phyloP scores from a whole-genome alignment of 2,888 invertebrate genomes.

The Hanleya hanleyi region DNA sequence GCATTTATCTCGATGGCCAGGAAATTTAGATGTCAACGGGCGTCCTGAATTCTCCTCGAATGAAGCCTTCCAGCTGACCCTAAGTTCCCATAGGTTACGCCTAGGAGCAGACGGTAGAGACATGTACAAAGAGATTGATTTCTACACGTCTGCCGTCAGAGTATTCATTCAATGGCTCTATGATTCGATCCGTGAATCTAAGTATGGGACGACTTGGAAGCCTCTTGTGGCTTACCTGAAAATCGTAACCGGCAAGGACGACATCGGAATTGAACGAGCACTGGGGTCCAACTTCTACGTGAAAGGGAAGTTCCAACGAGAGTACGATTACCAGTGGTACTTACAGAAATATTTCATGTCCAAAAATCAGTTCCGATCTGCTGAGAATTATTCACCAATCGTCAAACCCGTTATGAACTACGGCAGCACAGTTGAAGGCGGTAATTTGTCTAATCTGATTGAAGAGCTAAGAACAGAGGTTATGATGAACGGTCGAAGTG shows the following conservation, averaged over 20 bases:
- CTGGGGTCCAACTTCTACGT: constrained; percentile 92
- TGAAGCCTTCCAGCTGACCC: constrained; percentile 50
- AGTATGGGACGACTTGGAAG: constrained; percentile 60
- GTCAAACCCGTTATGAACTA: constrained; percentile 80
- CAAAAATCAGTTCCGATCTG: constrained; percentile 86
- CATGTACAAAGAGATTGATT: constrained; percentile 57
- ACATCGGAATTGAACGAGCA: constrained; percentile 89
- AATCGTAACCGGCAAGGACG: constrained; percentile 88
- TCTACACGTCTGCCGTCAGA: constrained; percentile 54
- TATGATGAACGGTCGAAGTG: constrained; percentile 73
- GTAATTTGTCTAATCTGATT: constrained; percentile 44
- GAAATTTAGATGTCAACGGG: constrained; percentile 41
- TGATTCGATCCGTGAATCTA: constrained; percentile 56
- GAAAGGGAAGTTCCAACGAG: constrained; percentile 80
- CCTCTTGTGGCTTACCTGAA: constrained; percentile 88
- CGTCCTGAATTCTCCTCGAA: constrained; percentile 51
- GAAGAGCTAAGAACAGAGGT: constrained; percentile 10
- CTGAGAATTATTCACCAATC: constrained; percentile 87
- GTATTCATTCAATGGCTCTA: constrained; percentile 60
- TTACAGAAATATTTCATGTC: constrained; percentile 88
- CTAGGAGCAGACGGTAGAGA: constrained; percentile 49
- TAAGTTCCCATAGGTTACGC: constrained; percentile 52
- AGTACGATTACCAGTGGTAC: constrained; percentile 83
- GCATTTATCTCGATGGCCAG: constrained; percentile 54
- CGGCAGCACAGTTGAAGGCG: constrained; percentile 79